A percentile compares a stretch with the other conserved stretches of the same genome.
Conservation (phyloP, 2,797 vertebrate genomes). For the Tarsius wallacei region DNA sequence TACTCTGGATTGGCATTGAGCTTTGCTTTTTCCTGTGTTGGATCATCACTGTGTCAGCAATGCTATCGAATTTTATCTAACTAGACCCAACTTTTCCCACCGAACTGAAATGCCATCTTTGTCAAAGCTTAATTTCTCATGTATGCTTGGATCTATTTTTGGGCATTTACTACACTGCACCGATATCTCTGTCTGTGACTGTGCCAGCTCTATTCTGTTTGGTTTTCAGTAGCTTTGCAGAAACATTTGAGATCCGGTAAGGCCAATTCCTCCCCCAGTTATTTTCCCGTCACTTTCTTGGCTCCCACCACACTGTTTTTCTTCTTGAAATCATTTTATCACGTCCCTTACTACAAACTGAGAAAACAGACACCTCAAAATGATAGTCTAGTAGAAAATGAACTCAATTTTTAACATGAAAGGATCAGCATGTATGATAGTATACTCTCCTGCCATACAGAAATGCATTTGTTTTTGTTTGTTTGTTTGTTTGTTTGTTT, state of each 20-base stretch:
- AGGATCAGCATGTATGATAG: neutral
- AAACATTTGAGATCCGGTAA: neutral
- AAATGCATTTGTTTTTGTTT: neutral
- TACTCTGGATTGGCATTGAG: neutral
- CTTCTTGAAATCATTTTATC: slow-evolving; percentile 41
- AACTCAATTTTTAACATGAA: neutral
- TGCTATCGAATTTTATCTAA: neutral
- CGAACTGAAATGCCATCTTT: slow-evolving; percentile 29
- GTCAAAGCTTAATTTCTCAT: slow-evolving; percentile 50
- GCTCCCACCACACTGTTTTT: neutral
- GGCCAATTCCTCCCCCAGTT: neutral
- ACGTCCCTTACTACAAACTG: neutral
- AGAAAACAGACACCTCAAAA: neutral
- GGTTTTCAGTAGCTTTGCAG: slow-evolving; percentile 44
- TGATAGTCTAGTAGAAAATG: slow-evolving; percentile 19
- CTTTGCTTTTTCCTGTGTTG: neutral
- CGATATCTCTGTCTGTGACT: neutral
- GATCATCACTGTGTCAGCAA: neutral
- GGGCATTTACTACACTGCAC: neutral
- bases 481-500: no score
- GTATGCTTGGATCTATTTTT: neutral
- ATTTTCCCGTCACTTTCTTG: slow-evolving; percentile 4
- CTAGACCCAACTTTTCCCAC: slow-evolving; percentile 26
- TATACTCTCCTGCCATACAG: neutral
- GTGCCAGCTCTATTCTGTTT: neutral